Percentiles rank a stretch among this genome's conserved stretches.
Conservation (phyloP, 2,888 invertebrate genomes). For the Sphaeridia pumilis region DNA sequence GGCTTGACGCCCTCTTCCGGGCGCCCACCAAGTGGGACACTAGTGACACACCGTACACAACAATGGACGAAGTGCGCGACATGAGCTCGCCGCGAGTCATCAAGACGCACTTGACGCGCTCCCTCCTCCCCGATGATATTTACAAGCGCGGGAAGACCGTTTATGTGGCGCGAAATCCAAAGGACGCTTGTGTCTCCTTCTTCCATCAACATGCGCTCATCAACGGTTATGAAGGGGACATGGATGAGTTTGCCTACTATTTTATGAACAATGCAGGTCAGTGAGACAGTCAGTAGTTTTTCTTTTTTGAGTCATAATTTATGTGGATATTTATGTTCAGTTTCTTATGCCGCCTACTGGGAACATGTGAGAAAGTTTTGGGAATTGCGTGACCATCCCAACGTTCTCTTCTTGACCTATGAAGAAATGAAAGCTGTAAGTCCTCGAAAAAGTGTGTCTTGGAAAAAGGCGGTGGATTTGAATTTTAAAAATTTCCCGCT, state of each 20-base stretch:
- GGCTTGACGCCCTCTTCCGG: background rate
- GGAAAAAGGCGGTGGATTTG: background rate
- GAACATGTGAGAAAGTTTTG: conserved; percentile 67
- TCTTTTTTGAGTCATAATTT: conserved; percentile 1
- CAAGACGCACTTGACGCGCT: conserved; percentile 38
- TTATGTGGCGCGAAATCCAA: conserved; percentile 72
- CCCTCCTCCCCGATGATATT: conserved; percentile 35
- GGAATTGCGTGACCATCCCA: conserved; percentile 51
- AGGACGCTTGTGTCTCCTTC: conserved; percentile 72
- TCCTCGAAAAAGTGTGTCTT: background rate
- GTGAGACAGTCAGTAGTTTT: background rate
- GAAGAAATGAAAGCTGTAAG: conserved; percentile 60
- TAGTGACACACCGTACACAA: background rate
- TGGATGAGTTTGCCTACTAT: conserved; percentile 4
- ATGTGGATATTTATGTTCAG: conserved; percentile 40
- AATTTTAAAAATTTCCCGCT: background rate
- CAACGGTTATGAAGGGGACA: background rate
- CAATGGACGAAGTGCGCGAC: background rate
- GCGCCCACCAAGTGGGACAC: conserved; percentile 22
- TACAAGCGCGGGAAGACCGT: conserved; percentile 40
- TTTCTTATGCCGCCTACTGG: conserved; percentile 65
- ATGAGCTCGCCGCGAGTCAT: conserved; percentile 35
- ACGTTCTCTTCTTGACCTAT: conserved; percentile 64
- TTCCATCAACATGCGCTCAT: conserved; percentile 51
- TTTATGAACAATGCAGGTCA: conserved; percentile 1